A percentile compares a stretch with the other conserved stretches of the same genome.
Evolutionary conservation across 2,888 invertebrate species (phyloP).

Genomic region (Teleiodes luculella): DNA sequence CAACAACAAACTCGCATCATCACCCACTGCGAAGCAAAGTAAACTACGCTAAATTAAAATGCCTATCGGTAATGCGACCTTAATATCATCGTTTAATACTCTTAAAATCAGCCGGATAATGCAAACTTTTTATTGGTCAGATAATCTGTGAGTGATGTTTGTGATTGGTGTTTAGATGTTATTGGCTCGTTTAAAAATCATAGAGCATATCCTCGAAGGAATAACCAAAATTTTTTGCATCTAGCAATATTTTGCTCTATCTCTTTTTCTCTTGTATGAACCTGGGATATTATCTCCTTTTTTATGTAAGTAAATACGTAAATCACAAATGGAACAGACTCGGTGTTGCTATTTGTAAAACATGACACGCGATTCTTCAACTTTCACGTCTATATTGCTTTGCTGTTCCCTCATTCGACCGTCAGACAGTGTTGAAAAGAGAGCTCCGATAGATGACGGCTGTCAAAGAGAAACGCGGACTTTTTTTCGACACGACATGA

Average conservation of each 20-base stretch:
- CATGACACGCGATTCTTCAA: background rate
- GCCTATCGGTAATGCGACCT: too few relatives aligned
- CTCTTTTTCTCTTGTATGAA: background rate
- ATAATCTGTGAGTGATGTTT: too few relatives aligned
- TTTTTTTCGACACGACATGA: constrained; percentile 18
- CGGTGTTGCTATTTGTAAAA: background rate
- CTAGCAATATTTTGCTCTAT: background rate
- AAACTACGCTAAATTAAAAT: too few relatives aligned
- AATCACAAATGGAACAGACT: background rate
- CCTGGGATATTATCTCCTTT: background rate
- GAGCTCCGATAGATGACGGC: constrained; percentile 8
- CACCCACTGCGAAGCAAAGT: too few relatives aligned
- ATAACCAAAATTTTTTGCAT: too few relatives aligned
- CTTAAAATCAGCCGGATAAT: background rate
- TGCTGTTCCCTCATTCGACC: background rate
- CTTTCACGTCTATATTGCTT: background rate
- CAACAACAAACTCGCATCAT: too few relatives aligned
- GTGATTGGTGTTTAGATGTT: background rate
- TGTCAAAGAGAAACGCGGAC: constrained; percentile 15
- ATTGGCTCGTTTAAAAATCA: constrained; percentile 8
- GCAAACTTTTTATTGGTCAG: too few relatives aligned
- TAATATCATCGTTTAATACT: too few relatives aligned
- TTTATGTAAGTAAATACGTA: background rate
- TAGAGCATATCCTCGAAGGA: background rate
- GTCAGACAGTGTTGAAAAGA: background rate